Base-by-base conservation (phyloP, 2,888 invertebrate species). In the Morpho achilles region DNA sequence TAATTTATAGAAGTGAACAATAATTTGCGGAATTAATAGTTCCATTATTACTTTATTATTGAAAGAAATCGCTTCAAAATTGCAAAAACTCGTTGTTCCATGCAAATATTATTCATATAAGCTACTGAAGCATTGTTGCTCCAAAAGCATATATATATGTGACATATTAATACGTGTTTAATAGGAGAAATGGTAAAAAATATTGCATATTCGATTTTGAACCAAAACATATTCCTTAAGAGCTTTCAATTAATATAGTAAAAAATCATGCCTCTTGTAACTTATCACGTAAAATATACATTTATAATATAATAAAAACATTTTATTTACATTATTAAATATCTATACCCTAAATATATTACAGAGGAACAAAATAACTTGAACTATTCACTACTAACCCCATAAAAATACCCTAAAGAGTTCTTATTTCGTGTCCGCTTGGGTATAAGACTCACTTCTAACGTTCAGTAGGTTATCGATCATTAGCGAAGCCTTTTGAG, bases 361-460 rank as follows among this genome's bases (percentile, higher is more conserved):
- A 89, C 88, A 89, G 77, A 89, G 89, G 90, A 89, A 89, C 89
- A 85, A 89, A 88, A 81, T 67, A 77, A 77, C 82, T 83, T 86
- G 74, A 85, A 83, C 88, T 88, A 89, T 76, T 76, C 77, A 80
- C 85, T 86, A 84, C 78, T 75, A 82, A 84, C 76, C 82, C 84
- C 80, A 75, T 72, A 73, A 67, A 67, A 67, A 45, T 32, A 40
- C 45, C 44, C 69, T 73, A 74, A 69, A 59, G 67, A 72, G 74
- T 78, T 78, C 71, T 55, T 23, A 82, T 68, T 86, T 85, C 66
- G 80, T 70, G 64, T 84, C 83, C 62, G 81, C 76, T 67, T 82
- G 71, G 54, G 77, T 76, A 72, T 88, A 88, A 71, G 80, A 72
- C 16, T 86, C 87, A 61, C 73, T 77, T 63, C 87, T 77, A 47